These are phyloP conservation scores for Tethya wilhelma DNA, from an alignment of 37 sponge, comb jelly and placozoan species.

Conservation along the genomic window DNA sequence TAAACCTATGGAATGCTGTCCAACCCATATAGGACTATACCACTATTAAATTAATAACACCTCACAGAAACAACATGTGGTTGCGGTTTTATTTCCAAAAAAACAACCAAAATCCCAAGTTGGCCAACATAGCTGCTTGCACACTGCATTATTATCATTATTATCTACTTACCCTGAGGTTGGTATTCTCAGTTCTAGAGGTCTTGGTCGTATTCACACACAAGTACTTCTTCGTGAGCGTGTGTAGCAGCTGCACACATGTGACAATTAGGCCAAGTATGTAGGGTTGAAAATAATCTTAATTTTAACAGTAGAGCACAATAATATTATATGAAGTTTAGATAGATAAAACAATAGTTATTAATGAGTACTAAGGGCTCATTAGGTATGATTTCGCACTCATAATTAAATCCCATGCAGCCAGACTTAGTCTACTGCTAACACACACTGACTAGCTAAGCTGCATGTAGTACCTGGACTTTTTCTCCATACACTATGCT, in stretches of 20 bases:
- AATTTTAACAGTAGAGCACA: not conserved
- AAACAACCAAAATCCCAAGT: too few relatives aligned
- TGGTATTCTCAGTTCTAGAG: conserved; percentile 74
- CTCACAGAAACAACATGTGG: too few relatives aligned
- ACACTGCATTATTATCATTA: not conserved
- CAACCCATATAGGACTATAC: too few relatives aligned
- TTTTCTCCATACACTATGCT: conserved; percentile 29
- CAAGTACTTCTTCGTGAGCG: conserved; percentile 61
- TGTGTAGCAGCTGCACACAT: conserved; percentile 62
- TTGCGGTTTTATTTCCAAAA: too few relatives aligned
- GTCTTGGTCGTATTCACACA: conserved; percentile 51
- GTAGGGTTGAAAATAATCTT: not conserved
- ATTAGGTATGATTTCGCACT: too few relatives aligned
- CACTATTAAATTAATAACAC: too few relatives aligned
- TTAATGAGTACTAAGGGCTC: too few relatives aligned
- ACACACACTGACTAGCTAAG: not conserved
- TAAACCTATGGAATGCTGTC: too few relatives aligned
- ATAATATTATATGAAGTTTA: not conserved
- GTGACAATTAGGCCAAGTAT: not conserved
- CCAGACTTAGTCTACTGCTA: too few relatives aligned
- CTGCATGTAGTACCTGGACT: conserved; percentile 3
- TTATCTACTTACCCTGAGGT: conserved; percentile 47
- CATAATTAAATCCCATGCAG: too few relatives aligned
- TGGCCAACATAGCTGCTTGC: too few relatives aligned
- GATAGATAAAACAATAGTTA: too few relatives aligned